These are phyloP conservation scores for Vidua macroura DNA, from an alignment of 2,113 vertebrate genomes.

Conservation along the genomic window DNA sequence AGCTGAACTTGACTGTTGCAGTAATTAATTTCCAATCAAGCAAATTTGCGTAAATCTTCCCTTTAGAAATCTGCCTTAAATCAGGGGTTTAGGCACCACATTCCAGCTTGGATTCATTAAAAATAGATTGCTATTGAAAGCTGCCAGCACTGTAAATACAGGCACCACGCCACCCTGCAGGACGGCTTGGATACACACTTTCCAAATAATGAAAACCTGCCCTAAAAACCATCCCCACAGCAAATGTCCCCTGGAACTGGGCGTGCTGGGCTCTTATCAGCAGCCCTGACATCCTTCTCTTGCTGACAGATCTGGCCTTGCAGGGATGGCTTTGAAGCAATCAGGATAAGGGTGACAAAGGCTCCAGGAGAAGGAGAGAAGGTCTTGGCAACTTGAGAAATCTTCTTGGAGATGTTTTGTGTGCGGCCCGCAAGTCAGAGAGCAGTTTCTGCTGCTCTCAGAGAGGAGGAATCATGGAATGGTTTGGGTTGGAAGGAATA, in stretches of 20 bases:
- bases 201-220: constrained; percentile 44
- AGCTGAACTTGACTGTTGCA: constrained; percentile 42
- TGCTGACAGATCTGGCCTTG: not conserved
- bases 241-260: not conserved
- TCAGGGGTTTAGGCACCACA: constrained; percentile 42
- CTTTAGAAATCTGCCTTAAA: constrained; percentile 61
- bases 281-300: not conserved
- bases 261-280: not conserved
- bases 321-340: not conserved
- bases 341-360: rapidly evolving
- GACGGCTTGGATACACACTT: not conserved
- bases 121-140: constrained; percentile 54
- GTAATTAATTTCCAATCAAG: constrained; percentile 67
- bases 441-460: not conserved
- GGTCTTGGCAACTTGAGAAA: not conserved
- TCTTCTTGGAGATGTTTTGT: not conserved
- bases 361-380: not conserved
- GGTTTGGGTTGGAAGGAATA: not conserved
- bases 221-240: not conserved
- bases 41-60: constrained; percentile 55
- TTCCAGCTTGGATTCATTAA: constrained; percentile 62
- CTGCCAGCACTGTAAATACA: constrained; percentile 52
- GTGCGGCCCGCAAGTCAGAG: not conserved
- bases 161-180: constrained; percentile 53
- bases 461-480: not conserved